Evolutionary conservation across 1,140 invertebrate species (phyloP).

Genomic region (Dolichoris vasculosae): DNA sequence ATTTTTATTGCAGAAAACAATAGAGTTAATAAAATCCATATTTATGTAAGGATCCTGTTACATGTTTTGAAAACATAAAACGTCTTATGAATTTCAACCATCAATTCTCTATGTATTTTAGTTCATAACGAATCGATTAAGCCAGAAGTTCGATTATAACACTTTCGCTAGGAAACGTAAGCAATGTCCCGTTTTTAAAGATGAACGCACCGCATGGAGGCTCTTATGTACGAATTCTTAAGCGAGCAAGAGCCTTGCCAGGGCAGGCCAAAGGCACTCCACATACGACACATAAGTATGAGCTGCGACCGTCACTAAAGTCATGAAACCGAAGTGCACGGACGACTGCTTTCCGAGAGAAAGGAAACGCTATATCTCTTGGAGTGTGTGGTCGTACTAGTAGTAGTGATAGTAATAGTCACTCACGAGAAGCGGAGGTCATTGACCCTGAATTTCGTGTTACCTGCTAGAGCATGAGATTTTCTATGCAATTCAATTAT

Average conservation of each 20-base stretch:
- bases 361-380: constrained; percentile 59
- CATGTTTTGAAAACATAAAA: no score
- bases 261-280: neutral
- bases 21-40: neutral
- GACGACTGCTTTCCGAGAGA: constrained; percentile 55
- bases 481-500: constrained; percentile 35
- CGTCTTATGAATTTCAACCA: no score
- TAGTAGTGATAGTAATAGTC: neutral
- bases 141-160: neutral
- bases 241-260: neutral
- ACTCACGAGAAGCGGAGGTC: constrained; percentile 49
- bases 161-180: neutral
- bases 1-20: neutral
- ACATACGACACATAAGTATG: constrained; percentile 52
- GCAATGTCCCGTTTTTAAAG: neutral
- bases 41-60: no score
- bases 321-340: constrained; percentile 59
- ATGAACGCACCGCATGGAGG: neutral
- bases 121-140: neutral
- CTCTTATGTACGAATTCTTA: no score
- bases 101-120: no score
- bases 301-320: constrained; percentile 58
- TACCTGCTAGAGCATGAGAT: constrained; percentile 51
- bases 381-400: neutral
- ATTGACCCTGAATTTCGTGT: constrained; percentile 62